Conservation (phyloP, 2,888 invertebrate genomes). For the Cataglyphis rosenhaueri region DNA sequence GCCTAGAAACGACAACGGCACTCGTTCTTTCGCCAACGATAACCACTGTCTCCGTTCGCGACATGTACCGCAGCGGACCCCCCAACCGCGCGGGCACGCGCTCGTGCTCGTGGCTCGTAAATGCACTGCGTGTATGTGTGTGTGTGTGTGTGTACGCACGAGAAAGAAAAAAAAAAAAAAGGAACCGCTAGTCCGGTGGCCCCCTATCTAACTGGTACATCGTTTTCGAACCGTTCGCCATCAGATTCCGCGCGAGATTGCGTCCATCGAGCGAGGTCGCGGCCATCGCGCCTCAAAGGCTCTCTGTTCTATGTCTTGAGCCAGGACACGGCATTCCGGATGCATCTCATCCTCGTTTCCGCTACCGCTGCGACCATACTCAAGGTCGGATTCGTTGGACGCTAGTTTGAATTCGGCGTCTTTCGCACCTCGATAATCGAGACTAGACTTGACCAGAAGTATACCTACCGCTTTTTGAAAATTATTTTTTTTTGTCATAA, state of each 20-base stretch:
- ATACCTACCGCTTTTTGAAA: background rate
- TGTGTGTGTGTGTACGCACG: background rate
- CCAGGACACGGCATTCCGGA: slow-evolving; percentile 59
- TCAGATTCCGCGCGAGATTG: slow-evolving; percentile 73
- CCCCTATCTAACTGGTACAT: slow-evolving; percentile 78
- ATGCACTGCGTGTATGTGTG: background rate
- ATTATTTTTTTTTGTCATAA: background rate
- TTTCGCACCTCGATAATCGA: background rate
- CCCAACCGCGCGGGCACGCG: slow-evolving; percentile 61
- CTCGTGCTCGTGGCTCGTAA: slow-evolving; percentile 42
- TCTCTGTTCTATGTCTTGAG: background rate
- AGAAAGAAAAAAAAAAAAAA: slow-evolving; percentile 60
- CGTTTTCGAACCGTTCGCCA: slow-evolving; percentile 74
- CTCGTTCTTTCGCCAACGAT: slow-evolving; percentile 12
- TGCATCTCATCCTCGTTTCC: slow-evolving; percentile 69
- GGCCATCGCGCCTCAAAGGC: slow-evolving; percentile 21
- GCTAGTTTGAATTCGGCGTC: background rate
- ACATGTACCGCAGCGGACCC: slow-evolving; percentile 28
- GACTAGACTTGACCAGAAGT: too few species aligned
- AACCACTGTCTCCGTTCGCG: slow-evolving; percentile 52
- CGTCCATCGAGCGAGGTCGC: slow-evolving; percentile 50
- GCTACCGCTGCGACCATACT: slow-evolving; percentile 63
- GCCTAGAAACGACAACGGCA: slow-evolving; percentile 50
- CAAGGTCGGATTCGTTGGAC: slow-evolving; percentile 61
- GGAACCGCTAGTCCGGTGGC: slow-evolving; percentile 73